Evolutionary conservation across 35 echinoderm and acorn worm genomes (phyloP).

Genomic region (Stichopus chloronotus): DNA sequence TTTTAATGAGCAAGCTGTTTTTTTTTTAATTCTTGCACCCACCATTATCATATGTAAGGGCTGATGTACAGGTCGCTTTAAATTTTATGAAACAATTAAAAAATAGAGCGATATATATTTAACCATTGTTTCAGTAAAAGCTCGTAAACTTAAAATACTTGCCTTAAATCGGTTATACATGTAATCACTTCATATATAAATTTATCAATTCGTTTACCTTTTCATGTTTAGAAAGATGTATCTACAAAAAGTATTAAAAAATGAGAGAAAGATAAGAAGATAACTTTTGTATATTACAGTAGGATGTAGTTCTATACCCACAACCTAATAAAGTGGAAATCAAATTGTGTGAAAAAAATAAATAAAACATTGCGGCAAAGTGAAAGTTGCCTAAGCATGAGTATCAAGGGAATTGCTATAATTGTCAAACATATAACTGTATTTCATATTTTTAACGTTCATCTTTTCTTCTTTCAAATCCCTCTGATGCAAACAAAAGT

Average conservation of each 20-base stretch:
- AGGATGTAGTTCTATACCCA: not conserved
- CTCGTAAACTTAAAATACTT: constrained; percentile 18
- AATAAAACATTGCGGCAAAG: not conserved
- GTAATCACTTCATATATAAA: not conserved
- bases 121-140: not conserved
- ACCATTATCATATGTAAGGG: constrained; percentile 9
- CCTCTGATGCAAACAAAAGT: too few relatives aligned
- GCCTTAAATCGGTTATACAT: constrained; percentile 12
- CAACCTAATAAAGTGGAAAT: constrained; percentile 12
- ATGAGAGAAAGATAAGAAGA: too few relatives aligned
- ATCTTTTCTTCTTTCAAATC: too few relatives aligned
- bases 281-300: too few relatives aligned
- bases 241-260: too few relatives aligned
- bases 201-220: not conserved
- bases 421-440: not conserved
- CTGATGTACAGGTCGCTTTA: not conserved
- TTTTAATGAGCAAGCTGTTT: too few relatives aligned
- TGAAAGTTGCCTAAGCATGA: not conserved
- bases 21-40: too few relatives aligned
- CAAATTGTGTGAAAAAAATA: not conserved
- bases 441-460: too few relatives aligned
- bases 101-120: constrained; percentile 3
- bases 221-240: too few relatives aligned
- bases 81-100: constrained; percentile 27
- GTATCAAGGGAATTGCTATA: not conserved